phyloP scores from a whole-genome alignment of 1,140 invertebrate genomes.

The Zaprionus taronus region DNA sequence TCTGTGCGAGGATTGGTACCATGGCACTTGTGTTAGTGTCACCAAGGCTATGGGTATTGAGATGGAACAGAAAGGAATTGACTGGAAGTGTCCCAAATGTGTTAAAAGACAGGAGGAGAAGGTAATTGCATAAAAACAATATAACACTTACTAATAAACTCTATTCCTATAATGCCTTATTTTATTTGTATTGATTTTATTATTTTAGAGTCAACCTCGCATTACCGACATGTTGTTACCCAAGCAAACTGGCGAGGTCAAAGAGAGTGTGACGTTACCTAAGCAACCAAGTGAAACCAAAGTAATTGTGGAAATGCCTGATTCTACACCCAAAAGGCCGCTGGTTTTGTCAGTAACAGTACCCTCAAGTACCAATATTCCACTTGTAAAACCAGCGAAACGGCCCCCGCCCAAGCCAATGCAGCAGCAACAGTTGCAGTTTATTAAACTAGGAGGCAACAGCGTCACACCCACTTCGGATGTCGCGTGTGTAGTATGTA shows the following conservation, averaged over 20 bases:
- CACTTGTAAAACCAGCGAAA: slow-evolving; percentile 27
- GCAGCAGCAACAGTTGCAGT: slow-evolving; percentile 63
- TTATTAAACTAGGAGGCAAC: slow-evolving; percentile 50
- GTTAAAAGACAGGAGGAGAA: slow-evolving; percentile 85
- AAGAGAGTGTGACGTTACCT: slow-evolving; percentile 21
- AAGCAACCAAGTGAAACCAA: slow-evolving; percentile 49
- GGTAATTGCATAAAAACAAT: slow-evolving; percentile 31
- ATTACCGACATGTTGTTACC: slow-evolving; percentile 73
- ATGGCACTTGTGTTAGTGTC: slow-evolving; percentile 97
- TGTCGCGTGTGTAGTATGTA: slow-evolving; percentile 89
- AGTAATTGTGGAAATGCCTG: slow-evolving; percentile 18
- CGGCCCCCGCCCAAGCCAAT: slow-evolving; percentile 27
- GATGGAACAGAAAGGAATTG: slow-evolving; percentile 94
- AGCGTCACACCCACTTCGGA: slow-evolving; percentile 23
- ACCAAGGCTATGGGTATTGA: slow-evolving; percentile 95
- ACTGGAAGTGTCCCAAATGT: slow-evolving; percentile 96
- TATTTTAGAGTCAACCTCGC: slow-evolving; percentile 63
- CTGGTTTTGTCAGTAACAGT: slow-evolving; percentile 1
- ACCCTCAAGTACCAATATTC: neutral
- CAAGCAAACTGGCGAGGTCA: slow-evolving; percentile 10
- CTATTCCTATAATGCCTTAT: neutral
- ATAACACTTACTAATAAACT: neutral
- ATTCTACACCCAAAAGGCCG: slow-evolving; percentile 27
- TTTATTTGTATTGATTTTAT: neutral
- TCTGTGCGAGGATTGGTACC: slow-evolving; percentile 98